A percentile compares a stretch with the other conserved stretches of the same genome.
Conservation (phyloP, 2,113 vertebrate species). For the Phaethornis superciliosus region DNA sequence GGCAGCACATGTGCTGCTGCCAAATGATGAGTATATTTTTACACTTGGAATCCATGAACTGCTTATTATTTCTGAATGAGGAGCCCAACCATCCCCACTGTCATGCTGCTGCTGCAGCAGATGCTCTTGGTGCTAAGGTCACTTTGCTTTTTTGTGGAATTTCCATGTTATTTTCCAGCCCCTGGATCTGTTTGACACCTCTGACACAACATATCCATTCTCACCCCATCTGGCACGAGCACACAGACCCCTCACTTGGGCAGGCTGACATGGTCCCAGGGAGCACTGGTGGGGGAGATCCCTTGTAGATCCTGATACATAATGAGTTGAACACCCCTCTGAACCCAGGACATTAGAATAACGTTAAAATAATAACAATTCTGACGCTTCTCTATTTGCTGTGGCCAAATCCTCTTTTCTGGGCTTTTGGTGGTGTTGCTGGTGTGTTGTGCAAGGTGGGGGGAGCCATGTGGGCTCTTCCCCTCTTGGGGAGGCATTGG, state of each 20-base stretch:
- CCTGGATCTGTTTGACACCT: neutral
- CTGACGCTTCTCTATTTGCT: neutral
- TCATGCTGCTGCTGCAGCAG: slow-evolving; percentile 47
- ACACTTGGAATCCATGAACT: slow-evolving; percentile 74
- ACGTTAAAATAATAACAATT: neutral
- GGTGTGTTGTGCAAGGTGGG: neutral
- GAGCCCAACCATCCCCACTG: slow-evolving; percentile 72
- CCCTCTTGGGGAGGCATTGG: neutral
- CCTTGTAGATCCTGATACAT: neutral
- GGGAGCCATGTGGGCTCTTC: neutral
- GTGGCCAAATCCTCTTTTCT: neutral
- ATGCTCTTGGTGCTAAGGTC: slow-evolving; percentile 47
- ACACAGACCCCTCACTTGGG: neutral
- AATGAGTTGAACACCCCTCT: fast-evolving
- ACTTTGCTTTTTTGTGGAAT: neutral
- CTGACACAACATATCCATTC: neutral
- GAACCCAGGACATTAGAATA: neutral
- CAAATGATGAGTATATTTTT: slow-evolving; percentile 76
- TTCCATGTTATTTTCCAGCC: fast-evolving
- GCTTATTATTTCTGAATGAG: slow-evolving; percentile 79
- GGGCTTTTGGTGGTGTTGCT: neutral
- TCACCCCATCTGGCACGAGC: fast-evolving
- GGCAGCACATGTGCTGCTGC: neutral
- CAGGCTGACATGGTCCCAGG: fast-evolving
- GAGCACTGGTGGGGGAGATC: fast-evolving